Percentiles rank a stretch among this genome's conserved stretches.
These are phyloP conservation scores for Euplagia quadripunctaria DNA, from an alignment of 2,888 invertebrate species.

Conservation along the genomic window DNA sequence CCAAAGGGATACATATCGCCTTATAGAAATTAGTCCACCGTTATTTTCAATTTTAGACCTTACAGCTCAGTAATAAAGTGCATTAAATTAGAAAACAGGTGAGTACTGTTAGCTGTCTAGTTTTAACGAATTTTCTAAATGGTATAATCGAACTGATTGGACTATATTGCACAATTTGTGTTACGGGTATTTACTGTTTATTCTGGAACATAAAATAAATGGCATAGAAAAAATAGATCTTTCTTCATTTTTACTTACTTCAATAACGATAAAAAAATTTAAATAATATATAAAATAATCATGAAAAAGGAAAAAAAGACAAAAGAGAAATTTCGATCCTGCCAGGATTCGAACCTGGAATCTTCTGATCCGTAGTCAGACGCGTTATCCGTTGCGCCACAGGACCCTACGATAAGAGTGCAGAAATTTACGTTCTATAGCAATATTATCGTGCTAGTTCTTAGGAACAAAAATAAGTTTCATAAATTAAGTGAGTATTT, in stretches of 20 bases:
- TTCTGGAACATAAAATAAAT: no score
- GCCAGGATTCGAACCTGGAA: conserved; percentile 90
- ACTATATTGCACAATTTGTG: no score
- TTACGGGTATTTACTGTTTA: no score
- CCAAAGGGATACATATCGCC: no score
- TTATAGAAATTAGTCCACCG: no score
- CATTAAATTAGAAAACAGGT: no score
- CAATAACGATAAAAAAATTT: background rate
- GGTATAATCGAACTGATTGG: no score
- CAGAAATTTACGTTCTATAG: conserved; percentile 19
- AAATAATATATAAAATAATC: background rate
- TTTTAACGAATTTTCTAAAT: no score
- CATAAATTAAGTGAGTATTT: no score
- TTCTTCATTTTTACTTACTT: background rate
- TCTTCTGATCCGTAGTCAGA: conserved; percentile 91
- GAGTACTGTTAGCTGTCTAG: no score
- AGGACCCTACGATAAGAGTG: conserved; percentile 57
- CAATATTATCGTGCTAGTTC: background rate
- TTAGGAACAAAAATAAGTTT: background rate
- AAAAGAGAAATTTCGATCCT: conserved; percentile 64
- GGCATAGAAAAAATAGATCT: background rate
- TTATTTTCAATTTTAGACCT: no score
- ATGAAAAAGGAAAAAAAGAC: background rate
- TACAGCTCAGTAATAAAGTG: no score
- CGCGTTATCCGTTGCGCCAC: conserved; percentile 91